phyloP scores from a whole-genome alignment of 2,797 vertebrate genomes.

The Chaunax sp. region DNA sequence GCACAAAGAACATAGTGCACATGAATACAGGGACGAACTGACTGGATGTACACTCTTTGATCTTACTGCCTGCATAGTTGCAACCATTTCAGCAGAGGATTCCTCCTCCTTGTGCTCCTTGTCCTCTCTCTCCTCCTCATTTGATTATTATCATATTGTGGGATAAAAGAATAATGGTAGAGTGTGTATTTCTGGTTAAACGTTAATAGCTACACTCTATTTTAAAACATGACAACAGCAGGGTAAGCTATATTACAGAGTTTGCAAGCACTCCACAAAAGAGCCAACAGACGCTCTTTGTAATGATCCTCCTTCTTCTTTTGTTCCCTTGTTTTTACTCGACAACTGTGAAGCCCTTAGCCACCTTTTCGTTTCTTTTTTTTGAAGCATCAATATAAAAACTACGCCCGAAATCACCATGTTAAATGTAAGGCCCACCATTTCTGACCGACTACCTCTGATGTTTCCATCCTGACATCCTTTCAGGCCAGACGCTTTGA shows the following conservation, averaged over 20 bases:
- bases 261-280: constrained; percentile 22
- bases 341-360: constrained; percentile 49
- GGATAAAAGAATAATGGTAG: neutral
- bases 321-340: constrained; percentile 11
- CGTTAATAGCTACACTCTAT: neutral
- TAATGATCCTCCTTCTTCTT: constrained; percentile 36
- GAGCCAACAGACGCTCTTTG: constrained; percentile 25
- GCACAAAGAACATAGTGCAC: constrained; percentile 45
- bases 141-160: neutral
- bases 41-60: constrained; percentile 25
- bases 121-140: neutral
- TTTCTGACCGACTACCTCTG: constrained; percentile 62
- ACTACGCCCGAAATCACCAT: constrained; percentile 47
- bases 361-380: constrained; percentile 16
- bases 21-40: too few relatives aligned
- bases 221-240: constrained; percentile 8
- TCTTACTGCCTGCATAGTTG: neutral
- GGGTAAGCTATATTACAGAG: constrained; percentile 3
- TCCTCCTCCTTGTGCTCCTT: neutral
- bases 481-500: constrained; percentile 33
- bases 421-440: constrained; percentile 59
- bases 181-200: constrained; percentile 15
- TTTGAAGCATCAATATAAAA: constrained; percentile 51
- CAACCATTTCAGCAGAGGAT: neutral
- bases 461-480: constrained; percentile 50